Conservation (phyloP, 2,113 vertebrate genomes). For the Gila orcuttii region DNA sequence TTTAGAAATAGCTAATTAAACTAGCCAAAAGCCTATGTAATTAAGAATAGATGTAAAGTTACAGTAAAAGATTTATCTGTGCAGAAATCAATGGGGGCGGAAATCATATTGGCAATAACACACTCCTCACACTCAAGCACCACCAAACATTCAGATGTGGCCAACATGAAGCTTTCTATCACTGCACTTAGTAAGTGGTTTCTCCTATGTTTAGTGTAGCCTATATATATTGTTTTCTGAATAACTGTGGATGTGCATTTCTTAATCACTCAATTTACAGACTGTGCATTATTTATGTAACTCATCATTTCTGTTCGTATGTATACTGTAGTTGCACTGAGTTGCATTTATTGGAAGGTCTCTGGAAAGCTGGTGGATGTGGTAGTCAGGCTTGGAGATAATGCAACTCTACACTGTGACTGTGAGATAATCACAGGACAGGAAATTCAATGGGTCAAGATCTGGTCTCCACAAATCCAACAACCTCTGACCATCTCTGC, state of each 20-base stretch:
- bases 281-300: slow-evolving; percentile 5
- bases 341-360: not conserved
- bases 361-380: not conserved
- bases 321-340: not conserved
- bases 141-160: slow-evolving; percentile 7
- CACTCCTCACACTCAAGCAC: not conserved
- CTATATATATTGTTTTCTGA: not conserved
- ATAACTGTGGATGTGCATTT: not conserved
- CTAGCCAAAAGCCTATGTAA: not conserved
- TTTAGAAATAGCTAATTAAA: not conserved
- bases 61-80: not conserved
- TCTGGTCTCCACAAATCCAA: slow-evolving; percentile 27
- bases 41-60: not conserved
- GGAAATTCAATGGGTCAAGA: slow-evolving; percentile 20
- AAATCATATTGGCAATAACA: not conserved
- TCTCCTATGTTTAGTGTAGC: not conserved
- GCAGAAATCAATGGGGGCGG: not conserved
- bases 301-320: not conserved
- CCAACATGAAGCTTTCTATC: not conserved
- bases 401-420: slow-evolving; percentile 26
- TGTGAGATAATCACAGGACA: not conserved
- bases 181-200: slow-evolving; percentile 16
- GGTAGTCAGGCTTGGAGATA: slow-evolving; percentile 32
- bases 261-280: not conserved
- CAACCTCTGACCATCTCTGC: slow-evolving; percentile 5